Base-by-base conservation (phyloP, 2,797 vertebrate species). In the Melanotaenia nigrans region DNA sequence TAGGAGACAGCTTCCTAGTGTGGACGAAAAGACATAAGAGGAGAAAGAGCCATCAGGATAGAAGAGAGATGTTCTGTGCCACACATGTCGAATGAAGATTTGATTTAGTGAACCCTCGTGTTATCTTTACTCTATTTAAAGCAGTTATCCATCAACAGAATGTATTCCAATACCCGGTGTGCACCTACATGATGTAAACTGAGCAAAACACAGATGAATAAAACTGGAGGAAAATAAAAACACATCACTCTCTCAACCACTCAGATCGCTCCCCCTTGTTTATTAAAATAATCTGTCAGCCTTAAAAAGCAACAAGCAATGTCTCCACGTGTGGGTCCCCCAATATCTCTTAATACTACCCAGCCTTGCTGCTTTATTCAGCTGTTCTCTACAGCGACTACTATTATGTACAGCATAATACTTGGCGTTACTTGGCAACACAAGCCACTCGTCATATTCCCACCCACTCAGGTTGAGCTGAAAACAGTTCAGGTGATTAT, bases 391-490 rank as follows among this genome's bases (percentile, higher is more conserved):
- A 40, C 62, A 69, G 35, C 49, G 4, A 28, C 33, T 36, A 65
- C 77, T 73, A 81, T 79, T 58, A 70, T 51, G 11, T 55, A 61
- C 14, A 8, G 69, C 79, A 78, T 35, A 53, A 42, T 53, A 54
- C 73, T 75, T 65, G 25, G 73, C 3, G 89, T 93, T 92, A 90
- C 91, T 81, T 88, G 88, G 92, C 92, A 93, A 92, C 92, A 79
- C 57, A 6, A 6, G 53, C 57, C 75, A 73, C 85, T 87, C 45
- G 65, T 75, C 32, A 35, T 30, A 61, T 85, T 89, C 79, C 83
- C 81, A 53, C 89, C 89, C 85, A 90, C 89, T 80, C 85, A 60
- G 75, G 77, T 74, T 55, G 74, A 84, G 67, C 56, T 51, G 61
- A 86, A 73, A 69, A 62, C 45, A 2, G 67, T 78, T 79, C 77